Base-by-base conservation (phyloP, 2,113 vertebrate genomes). In the Montifringilla adamsi region DNA sequence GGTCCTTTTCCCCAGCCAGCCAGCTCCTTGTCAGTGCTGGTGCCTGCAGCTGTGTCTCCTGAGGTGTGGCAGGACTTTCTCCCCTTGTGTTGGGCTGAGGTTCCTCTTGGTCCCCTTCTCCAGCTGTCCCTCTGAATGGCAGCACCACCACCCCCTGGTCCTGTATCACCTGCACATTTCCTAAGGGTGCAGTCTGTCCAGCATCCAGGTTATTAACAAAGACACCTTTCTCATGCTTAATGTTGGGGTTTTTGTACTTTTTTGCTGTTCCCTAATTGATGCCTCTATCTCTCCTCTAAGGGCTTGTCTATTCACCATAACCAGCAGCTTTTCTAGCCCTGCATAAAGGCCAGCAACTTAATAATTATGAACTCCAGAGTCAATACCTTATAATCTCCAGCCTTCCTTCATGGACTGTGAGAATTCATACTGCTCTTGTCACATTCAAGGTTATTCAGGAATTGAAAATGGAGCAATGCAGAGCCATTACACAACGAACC, bases 381-480 rank as follows among this genome's bases (percentile, higher is more conserved):
- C 21, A 84, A 74, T 33, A 72, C 69, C 52, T 97, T 87, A 92
- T 79, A 92, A 84, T 89, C 73, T 96, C 52, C 47, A 95, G 73
- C 86, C 33, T 93, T 95, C 58, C 30, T 93, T 41, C 90, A 64
- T 19, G 41, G 68, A 86, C 56, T 70, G 64, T 22, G 92, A 91
- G 68, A 96, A 84, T 44, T 90, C 86, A 55, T 79, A 73, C 55
- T 76, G 84, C 39, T 93, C 80, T 83, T 84, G 19, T 68, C 91
- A 76, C 10, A 52, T 20, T 82, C 28, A 50, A 60, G 87, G 47
- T 89, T 91, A 92, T 74, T 85, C 67, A 96, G 82, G 83, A 97
- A 96, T 56, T 85, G 60, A 77, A 95, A 92, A 94, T 28, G 92
- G 82, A 78, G 72, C 85, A 94, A 94, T 27, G 31, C 33, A 92